A percentile compares a stretch with the other conserved stretches of the same genome.
These are phyloP conservation scores for Epizoanthus stellaris DNA, from an alignment of 92 coral and sea anemone species.

Conservation along the genomic window DNA sequence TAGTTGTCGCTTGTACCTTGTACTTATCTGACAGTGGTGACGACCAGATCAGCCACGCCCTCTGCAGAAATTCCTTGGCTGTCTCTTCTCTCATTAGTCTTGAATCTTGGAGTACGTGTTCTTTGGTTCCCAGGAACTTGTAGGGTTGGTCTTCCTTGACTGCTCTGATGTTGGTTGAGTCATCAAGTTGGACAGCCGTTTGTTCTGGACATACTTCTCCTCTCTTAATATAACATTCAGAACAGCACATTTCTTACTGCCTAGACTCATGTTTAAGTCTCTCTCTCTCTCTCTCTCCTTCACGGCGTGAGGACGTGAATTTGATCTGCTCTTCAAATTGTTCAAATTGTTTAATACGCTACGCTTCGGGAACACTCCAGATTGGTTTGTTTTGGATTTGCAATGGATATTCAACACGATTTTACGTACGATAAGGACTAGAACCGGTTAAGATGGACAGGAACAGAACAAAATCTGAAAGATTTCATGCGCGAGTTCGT, in stretches of 20 bases:
- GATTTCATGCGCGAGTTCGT: conserved; percentile 14
- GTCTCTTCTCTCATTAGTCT: no score
- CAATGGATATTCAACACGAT: conserved; percentile 22
- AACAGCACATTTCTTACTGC: conserved; percentile 11
- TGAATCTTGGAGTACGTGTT: no score
- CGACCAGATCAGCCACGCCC: no score
- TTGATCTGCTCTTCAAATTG: no score
- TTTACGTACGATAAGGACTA: conserved; percentile 8
- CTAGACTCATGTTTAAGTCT: neutral
- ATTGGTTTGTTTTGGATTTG: neutral
- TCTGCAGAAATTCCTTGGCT: no score
- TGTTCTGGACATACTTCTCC: neutral
- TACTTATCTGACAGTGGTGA: no score
- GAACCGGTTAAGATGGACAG: conserved; percentile 23
- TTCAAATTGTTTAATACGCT: no score
- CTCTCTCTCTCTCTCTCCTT: no score
- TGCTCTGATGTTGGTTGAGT: neutral
- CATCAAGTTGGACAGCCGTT: neutral
- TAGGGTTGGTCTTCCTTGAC: neutral
- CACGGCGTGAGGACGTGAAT: no score
- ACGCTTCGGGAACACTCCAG: no score
- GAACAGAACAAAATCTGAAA: conserved; percentile 28
- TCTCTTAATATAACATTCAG: conserved; percentile 4
- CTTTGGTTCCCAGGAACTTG: no score
- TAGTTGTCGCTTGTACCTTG: no score